Evolutionary conservation across 2,888 invertebrate genomes (phyloP).

Genomic region (Mythimna impura): DNA sequence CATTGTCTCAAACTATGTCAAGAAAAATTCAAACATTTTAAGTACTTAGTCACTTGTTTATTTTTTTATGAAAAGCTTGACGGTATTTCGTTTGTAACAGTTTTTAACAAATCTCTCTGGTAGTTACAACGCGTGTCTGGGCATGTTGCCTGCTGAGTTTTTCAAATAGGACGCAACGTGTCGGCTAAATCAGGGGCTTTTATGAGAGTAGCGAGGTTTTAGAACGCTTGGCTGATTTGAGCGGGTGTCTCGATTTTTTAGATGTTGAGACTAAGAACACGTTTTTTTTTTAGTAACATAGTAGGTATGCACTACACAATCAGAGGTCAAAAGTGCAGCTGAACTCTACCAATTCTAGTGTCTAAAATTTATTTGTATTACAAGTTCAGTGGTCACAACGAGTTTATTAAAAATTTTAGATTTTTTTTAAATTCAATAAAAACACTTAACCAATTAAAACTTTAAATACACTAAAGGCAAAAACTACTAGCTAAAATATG

Average conservation of each 20-base stretch:
- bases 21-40: slow-evolving; percentile 27
- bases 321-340: too few relatives aligned
- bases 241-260: background rate
- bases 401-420: too few relatives aligned
- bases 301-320: too few relatives aligned
- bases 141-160: slow-evolving; percentile 55
- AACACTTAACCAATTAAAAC: too few relatives aligned
- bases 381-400: too few relatives aligned
- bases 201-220: slow-evolving; percentile 16
- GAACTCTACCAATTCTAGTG: too few relatives aligned
- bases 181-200: slow-evolving; percentile 21
- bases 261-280: too few relatives aligned
- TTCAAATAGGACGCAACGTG: slow-evolving; percentile 46
- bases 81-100: slow-evolving; percentile 22
- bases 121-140: slow-evolving; percentile 50
- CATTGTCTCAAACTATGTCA: slow-evolving; percentile 6
- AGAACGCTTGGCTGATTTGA: slow-evolving; percentile 11
- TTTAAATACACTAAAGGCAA: too few relatives aligned
- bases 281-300: too few relatives aligned
- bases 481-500: too few relatives aligned
- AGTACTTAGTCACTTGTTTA: slow-evolving; percentile 7
- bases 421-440: too few relatives aligned
- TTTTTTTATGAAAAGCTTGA: slow-evolving; percentile 16
- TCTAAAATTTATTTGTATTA: too few relatives aligned
- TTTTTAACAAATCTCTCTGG: slow-evolving; percentile 36